phyloP scores from a whole-genome alignment of 1,140 invertebrate species.

The Nasonia longicornis region DNA sequence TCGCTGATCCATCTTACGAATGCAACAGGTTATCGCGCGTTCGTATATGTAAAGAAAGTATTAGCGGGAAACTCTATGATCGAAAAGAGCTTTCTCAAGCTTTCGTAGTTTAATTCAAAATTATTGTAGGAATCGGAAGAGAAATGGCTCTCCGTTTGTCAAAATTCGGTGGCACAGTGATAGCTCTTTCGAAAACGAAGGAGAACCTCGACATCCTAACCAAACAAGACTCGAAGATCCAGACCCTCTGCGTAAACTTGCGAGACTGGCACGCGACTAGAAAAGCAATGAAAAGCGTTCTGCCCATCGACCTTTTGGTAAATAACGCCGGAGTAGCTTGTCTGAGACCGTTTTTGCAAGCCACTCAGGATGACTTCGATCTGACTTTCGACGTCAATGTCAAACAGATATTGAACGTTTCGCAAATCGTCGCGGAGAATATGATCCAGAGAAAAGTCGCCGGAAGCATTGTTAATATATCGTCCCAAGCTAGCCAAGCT shows the following conservation, averaged over 20 bases:
- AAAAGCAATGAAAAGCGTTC: constrained; percentile 68
- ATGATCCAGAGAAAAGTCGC: constrained; percentile 80
- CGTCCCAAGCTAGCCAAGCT: constrained; percentile 80
- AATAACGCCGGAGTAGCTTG: constrained; percentile 81
- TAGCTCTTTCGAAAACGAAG: constrained; percentile 79
- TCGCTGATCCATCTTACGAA: not conserved
- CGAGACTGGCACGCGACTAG: constrained; percentile 82
- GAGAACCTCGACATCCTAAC: constrained; percentile 77
- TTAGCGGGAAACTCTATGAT: not conserved
- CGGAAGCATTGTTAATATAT: constrained; percentile 91
- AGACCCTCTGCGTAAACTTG: constrained; percentile 79
- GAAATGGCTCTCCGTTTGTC: constrained; percentile 76
- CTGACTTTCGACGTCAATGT: constrained; percentile 83
- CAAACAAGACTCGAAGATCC: constrained; percentile 74
- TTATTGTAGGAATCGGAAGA: constrained; percentile 78
- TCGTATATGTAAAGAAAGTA: too few relatives aligned
- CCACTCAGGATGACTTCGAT: constrained; percentile 78
- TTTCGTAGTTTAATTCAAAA: too few relatives aligned
- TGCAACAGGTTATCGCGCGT: not conserved
- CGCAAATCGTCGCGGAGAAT: constrained; percentile 80
- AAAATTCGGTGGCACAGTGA: constrained; percentile 76
- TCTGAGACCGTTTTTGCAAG: constrained; percentile 75
- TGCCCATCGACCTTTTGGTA: constrained; percentile 81
- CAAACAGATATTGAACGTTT: constrained; percentile 86
- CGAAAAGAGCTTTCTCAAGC: not conserved